Conservation (phyloP, 1,140 invertebrate species). For the Lithobius niger region DNA sequence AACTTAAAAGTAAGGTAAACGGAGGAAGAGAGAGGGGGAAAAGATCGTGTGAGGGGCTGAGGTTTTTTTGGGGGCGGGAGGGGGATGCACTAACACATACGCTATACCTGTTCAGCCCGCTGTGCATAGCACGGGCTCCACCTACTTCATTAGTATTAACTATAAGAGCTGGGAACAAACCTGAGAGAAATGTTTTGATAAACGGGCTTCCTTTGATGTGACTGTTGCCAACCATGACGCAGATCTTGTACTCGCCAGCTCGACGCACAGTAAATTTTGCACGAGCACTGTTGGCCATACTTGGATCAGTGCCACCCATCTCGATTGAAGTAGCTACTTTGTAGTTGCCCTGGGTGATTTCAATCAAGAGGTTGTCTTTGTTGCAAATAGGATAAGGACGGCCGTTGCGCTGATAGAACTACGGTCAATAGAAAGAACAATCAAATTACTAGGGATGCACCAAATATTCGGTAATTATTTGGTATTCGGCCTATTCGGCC, state of each 20-base stretch:
- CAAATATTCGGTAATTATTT: too few relatives aligned
- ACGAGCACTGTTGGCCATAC: constrained; percentile 64
- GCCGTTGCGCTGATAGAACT: constrained; percentile 83
- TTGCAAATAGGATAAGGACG: constrained; percentile 84
- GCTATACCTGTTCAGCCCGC: too few relatives aligned
- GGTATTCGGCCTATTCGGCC: too few relatives aligned
- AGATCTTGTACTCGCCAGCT: constrained; percentile 74
- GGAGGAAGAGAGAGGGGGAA: too few relatives aligned
- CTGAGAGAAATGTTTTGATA: constrained; percentile 46
- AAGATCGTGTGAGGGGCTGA: too few relatives aligned
- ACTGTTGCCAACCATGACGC: constrained; percentile 58
- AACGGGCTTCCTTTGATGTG: constrained; percentile 53
- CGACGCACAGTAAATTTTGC: constrained; percentile 83
- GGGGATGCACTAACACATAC: too few relatives aligned
- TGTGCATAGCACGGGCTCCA: too few relatives aligned
- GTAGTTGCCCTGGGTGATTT: constrained; percentile 65
- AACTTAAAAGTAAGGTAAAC: too few relatives aligned
- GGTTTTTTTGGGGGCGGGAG: too few relatives aligned
- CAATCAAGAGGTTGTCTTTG: constrained; percentile 71
- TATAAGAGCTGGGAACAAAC: too few relatives aligned
- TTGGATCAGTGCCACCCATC: constrained; percentile 64
- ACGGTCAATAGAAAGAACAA: constrained; percentile 22
- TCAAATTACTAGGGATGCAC: too few relatives aligned
- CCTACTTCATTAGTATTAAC: too few relatives aligned
- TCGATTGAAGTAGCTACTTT: constrained; percentile 72